Base-by-base conservation (phyloP, 64 coral and sea anemone genomes). In the Platygyra sinensis region DNA sequence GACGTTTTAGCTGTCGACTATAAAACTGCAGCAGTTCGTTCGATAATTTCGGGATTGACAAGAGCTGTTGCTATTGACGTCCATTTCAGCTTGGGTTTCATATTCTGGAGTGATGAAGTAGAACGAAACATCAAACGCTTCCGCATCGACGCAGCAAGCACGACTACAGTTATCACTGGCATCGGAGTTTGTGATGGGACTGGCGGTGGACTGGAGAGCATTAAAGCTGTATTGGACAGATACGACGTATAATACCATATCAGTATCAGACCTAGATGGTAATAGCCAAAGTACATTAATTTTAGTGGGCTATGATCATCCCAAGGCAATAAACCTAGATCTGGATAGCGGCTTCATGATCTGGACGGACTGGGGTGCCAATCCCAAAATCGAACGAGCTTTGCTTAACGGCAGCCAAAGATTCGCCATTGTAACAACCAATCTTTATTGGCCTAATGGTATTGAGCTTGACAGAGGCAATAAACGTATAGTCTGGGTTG, bases 141-240 rank as follows among this genome's bases (percentile, higher is more conserved):
- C 20, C 55, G 33, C 12, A 42, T 87, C 50, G 76, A 93, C 75
- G 85, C 64, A 54, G 87, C 91, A 74, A 57, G 72, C 33, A 42
- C 73, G 31, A 61, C 73, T 29, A 52, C 87, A 51, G 74, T 93
- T 61, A 32, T 30, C 7, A 80, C 32, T 36, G 84, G 79, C 20
- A 72, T 93, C 18, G 91, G 76, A 46, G 62, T 88, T 30, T 93
- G 91, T 30, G 91, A 93, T n/a, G 91, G n/a, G 91, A 30, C 38
- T 93, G 63, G 91, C 91, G 60, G 46, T 93, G 55, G 75, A 93
- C 72, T 93, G 85, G 91, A 67, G 65, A n/a, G 63, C 91, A 36
- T 78, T 75, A 61, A 19, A 87, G 20, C 54, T 93, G 51, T 93
- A 93, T 22, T 93, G 91, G 91, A 93, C 85, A 30, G 91, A 93